Conservation (phyloP, 2,888 invertebrate genomes). For the Halocaridina rubra region DNA sequence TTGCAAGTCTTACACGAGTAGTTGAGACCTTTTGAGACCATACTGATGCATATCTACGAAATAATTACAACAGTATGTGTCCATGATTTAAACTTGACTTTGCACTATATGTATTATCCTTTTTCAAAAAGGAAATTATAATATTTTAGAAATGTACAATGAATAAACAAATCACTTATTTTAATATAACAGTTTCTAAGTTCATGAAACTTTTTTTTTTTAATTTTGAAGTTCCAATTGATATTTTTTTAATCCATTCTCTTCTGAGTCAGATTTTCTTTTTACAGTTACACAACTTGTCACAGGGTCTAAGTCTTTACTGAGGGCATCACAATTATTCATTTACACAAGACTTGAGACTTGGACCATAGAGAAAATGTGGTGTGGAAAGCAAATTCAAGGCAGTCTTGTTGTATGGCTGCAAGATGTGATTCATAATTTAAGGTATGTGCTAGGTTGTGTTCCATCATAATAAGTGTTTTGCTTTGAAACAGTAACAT, state of each 20-base stretch:
- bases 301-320: slow-evolving; percentile 39
- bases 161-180: too few relatives aligned
- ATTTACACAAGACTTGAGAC: too few relatives aligned
- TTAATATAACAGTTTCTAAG: not conserved
- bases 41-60: too few relatives aligned
- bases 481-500: too few relatives aligned
- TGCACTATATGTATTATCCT: not conserved
- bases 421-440: not conserved
- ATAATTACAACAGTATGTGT: too few relatives aligned
- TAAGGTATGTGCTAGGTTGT: not conserved
- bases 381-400: not conserved
- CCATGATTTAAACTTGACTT: not conserved
- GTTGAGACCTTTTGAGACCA: too few relatives aligned
- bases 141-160: not conserved
- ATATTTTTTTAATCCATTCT: not conserved
- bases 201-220: not conserved
- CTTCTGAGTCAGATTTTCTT: not conserved
- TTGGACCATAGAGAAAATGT: not conserved
- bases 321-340: too few relatives aligned
- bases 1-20: too few relatives aligned
- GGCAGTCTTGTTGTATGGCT: not conserved
- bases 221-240: not conserved
- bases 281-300: slow-evolving; percentile 28
- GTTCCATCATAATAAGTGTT: not conserved
- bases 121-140: not conserved